These are phyloP conservation scores for Cyclura pinguis DNA, from an alignment of 2,797 vertebrate genomes.

Conservation along the genomic window DNA sequence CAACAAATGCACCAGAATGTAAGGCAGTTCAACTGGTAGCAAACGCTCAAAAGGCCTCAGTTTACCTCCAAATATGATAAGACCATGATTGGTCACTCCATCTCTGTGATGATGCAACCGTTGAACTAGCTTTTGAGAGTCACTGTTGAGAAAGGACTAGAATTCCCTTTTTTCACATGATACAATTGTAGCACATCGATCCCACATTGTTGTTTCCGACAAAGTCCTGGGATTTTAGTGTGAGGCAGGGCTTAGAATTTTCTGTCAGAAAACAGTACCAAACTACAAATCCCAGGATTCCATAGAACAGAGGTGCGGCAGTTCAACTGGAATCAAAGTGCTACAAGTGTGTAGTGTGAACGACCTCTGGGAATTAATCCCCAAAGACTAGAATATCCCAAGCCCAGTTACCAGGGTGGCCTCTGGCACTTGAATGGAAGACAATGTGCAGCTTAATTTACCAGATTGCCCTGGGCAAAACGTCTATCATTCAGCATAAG, in stretches of 20 bases:
- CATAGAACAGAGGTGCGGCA: no score
- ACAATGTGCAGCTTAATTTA: not conserved
- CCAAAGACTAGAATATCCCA: not conserved
- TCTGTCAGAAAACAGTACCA: no score
- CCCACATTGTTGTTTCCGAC: no score
- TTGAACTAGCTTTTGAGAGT: not conserved
- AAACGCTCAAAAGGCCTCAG: not conserved
- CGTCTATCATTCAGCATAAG: not conserved
- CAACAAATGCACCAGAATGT: not conserved
- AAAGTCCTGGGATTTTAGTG: no score
- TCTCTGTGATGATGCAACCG: not conserved
- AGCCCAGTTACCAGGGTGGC: not conserved
- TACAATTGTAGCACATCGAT: no score
- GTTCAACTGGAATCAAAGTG: no score
- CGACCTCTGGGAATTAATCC: not conserved
- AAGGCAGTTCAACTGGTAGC: not conserved
- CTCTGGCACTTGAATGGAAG: not conserved
- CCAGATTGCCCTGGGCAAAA: not conserved
- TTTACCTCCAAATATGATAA: not conserved
- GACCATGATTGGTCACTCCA: not conserved
- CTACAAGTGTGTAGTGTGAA: no score
- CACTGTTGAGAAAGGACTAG: no score
- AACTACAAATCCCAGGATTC: no score
- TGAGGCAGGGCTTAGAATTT: no score
- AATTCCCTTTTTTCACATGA: no score